Conservation (phyloP, 2,797 vertebrate genomes). For the Masticophis lateralis region DNA sequence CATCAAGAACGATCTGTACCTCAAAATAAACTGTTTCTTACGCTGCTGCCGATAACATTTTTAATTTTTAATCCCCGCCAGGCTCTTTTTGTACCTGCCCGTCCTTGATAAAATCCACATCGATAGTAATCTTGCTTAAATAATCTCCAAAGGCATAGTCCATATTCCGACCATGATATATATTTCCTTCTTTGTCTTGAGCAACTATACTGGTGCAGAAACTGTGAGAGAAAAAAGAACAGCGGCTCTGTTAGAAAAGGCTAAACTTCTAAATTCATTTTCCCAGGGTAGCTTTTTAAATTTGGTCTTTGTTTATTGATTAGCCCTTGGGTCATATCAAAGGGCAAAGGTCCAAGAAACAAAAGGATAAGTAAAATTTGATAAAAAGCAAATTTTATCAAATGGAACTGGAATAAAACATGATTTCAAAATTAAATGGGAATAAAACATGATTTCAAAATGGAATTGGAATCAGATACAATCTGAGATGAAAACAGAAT, state of each 20-base stretch:
- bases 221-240: conserved; percentile 62
- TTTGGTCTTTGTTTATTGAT: too few relatives aligned
- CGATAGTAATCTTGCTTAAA: conserved; percentile 81
- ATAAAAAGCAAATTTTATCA: too few relatives aligned
- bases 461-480: too few relatives aligned
- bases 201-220: conserved; percentile 92
- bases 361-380: too few relatives aligned
- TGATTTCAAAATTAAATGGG: too few relatives aligned
- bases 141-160: conserved; percentile 79
- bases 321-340: too few relatives aligned
- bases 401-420: too few relatives aligned
- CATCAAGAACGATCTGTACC: background rate
- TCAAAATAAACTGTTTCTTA: fast-evolving
- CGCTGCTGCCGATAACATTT: background rate
- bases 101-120: conserved; percentile 80
- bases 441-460: too few relatives aligned
- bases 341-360: too few relatives aligned
- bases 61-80: fast-evolving
- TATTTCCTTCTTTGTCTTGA: conserved; percentile 81
- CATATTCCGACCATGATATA: conserved; percentile 91
- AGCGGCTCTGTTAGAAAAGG: background rate
- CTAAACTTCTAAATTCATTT: background rate
- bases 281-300: background rate
- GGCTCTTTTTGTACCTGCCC: conserved; percentile 74
- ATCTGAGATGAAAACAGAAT: too few relatives aligned